These are phyloP conservation scores for Smittia sp. DNA, from an alignment of 2,888 invertebrate genomes.

Conservation along the genomic window DNA sequence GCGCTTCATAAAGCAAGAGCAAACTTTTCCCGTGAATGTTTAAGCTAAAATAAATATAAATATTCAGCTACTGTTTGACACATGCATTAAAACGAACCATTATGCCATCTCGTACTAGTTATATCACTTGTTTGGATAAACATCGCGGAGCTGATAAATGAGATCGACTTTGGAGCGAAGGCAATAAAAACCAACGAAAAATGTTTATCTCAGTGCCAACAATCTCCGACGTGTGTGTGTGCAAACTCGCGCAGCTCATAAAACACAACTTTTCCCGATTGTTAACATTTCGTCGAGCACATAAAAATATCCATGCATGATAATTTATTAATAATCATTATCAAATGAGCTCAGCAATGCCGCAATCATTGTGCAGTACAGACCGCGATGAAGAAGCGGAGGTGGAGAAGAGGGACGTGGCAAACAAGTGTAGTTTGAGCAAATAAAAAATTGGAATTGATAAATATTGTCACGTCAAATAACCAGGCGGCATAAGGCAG, in stretches of 20 bases:
- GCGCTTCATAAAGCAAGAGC: background rate
- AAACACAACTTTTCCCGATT: slow-evolving; percentile 18
- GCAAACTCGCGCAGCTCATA: background rate
- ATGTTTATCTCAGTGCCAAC: slow-evolving; percentile 19
- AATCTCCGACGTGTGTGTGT: background rate
- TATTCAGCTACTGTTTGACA: slow-evolving; percentile 31
- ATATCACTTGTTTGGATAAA: slow-evolving; percentile 27
- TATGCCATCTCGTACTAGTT: background rate
- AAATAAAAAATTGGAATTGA: slow-evolving; percentile 22
- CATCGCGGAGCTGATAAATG: slow-evolving; percentile 19
- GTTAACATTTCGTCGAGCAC: slow-evolving; percentile 23
- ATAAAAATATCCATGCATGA: background rate
- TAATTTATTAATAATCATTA: slow-evolving; percentile 17
- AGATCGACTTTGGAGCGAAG: slow-evolving; percentile 12
- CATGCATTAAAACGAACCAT: slow-evolving; percentile 2
- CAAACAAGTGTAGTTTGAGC: slow-evolving; percentile 1
- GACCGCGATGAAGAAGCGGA: background rate
- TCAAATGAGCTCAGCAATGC: slow-evolving; percentile 11
- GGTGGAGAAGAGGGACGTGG: background rate
- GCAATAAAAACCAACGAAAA: background rate
- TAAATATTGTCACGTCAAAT: slow-evolving; percentile 21
- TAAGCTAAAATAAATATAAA: slow-evolving; percentile 19
- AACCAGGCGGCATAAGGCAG: background rate
- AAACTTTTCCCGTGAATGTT: background rate
- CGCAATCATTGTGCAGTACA: background rate